Evolutionary conservation across 2,888 invertebrate species (phyloP).

Genomic region (Spisula solida): DNA sequence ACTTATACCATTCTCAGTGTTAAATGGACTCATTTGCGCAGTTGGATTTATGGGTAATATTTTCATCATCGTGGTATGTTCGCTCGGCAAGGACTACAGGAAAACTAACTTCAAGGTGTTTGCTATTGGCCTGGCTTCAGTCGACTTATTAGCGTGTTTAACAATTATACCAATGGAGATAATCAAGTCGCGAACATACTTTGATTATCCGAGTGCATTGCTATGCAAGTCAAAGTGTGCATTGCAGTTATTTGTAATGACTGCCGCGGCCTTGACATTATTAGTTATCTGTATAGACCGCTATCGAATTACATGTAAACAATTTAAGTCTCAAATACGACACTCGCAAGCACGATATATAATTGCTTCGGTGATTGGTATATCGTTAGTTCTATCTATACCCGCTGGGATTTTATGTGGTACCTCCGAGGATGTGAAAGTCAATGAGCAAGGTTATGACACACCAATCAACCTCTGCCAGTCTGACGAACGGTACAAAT

Average conservation of each 20-base stretch:
- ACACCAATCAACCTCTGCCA: slow-evolving; percentile 45
- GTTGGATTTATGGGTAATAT: slow-evolving; percentile 58
- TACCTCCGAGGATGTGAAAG: slow-evolving; percentile 21
- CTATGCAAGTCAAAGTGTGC: slow-evolving; percentile 62
- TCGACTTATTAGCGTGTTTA: slow-evolving; percentile 56
- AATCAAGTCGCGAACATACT: slow-evolving; percentile 46
- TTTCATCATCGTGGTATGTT: slow-evolving; percentile 53
- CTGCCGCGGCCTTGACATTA: slow-evolving; percentile 48
- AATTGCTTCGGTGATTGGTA: background rate
- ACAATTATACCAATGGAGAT: slow-evolving; percentile 57
- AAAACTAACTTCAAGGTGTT: slow-evolving; percentile 61
- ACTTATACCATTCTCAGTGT: slow-evolving; percentile 43
- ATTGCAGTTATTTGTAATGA: slow-evolving; percentile 50
- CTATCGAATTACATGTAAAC: slow-evolving; percentile 55
- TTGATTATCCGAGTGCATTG: slow-evolving; percentile 31
- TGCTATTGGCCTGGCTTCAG: slow-evolving; percentile 49
- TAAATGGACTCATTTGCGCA: slow-evolving; percentile 37
- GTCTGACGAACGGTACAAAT: slow-evolving; percentile 38
- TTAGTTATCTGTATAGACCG: slow-evolving; percentile 59
- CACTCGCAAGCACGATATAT: slow-evolving; percentile 42
- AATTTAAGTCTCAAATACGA: slow-evolving; percentile 54
- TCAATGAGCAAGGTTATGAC: slow-evolving; percentile 34
- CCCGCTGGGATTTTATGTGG: slow-evolving; percentile 61
- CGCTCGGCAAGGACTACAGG: slow-evolving; percentile 49
- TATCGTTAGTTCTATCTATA: slow-evolving; percentile 40